These are phyloP conservation scores for Pachyuromys duprasi DNA, from an alignment of 2,797 vertebrate genomes.

Conservation along the genomic window DNA sequence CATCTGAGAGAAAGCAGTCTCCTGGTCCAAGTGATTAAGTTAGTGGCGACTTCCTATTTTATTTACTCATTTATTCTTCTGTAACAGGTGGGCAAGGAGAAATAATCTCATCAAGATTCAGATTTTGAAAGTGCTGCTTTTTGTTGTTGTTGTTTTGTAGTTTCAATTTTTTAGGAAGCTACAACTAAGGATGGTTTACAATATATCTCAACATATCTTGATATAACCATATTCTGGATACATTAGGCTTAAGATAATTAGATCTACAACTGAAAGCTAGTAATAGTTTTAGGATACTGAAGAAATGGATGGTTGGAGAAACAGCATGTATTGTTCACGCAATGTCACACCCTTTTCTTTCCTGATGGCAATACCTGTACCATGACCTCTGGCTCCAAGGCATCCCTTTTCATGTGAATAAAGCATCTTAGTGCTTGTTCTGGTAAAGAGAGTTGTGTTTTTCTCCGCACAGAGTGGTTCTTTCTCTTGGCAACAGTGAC, in stretches of 20 bases:
- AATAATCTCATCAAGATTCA: background rate
- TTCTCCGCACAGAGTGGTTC: background rate
- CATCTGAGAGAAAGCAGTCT: background rate
- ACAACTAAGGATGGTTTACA: background rate
- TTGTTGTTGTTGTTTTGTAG: background rate
- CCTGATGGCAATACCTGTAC: background rate
- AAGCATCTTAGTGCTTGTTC: background rate
- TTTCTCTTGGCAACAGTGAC: background rate
- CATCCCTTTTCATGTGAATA: background rate
- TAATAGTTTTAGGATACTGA: background rate
- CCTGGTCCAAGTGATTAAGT: background rate
- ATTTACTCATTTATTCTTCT: background rate
- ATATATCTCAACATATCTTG: constrained; percentile 26
- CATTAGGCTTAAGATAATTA: constrained; percentile 52
- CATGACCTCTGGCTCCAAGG: background rate
- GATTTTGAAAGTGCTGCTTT: background rate
- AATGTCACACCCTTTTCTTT: background rate
- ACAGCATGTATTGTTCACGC: background rate
- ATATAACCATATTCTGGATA: constrained; percentile 31
- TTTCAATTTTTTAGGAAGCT: background rate
- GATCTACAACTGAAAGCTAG: constrained; percentile 21
- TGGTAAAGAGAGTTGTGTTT: background rate
- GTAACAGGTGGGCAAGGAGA: background rate
- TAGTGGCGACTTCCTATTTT: background rate
- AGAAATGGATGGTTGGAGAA: constrained; percentile 50